phyloP scores from a whole-genome alignment of 2,797 vertebrate species.

The Chaenodraco wilsoni region DNA sequence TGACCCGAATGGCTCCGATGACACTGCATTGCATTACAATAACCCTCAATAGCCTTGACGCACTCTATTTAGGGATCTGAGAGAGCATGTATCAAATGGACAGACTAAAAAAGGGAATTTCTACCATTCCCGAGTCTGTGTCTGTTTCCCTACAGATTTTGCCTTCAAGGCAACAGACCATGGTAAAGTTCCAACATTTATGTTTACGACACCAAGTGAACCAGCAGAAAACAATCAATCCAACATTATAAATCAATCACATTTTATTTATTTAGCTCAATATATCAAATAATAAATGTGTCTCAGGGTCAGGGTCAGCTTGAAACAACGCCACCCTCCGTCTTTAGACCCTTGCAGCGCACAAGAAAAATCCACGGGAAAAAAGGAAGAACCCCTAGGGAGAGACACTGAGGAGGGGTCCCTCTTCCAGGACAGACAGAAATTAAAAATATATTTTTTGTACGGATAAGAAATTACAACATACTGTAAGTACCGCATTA shows the following conservation, averaged over 20 bases:
- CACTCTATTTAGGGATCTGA: constrained; percentile 50
- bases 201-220: not conserved
- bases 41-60: constrained; percentile 28
- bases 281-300: no score
- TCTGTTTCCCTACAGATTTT: not conserved
- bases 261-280: no score
- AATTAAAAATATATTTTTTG: no score
- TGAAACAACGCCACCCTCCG: no score
- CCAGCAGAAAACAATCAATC: not conserved
- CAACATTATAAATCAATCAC: no score
- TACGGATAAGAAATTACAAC: no score
- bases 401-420: no score
- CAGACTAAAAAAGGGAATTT: constrained; percentile 22
- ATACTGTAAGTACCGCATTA: not conserved
- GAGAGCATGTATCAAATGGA: constrained; percentile 8
- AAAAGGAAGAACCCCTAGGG: no score
- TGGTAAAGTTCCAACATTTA: not conserved
- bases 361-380: no score
- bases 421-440: no score
- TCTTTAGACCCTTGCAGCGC: no score
- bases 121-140: not conserved
- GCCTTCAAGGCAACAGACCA: not conserved
- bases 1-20: constrained; percentile 52
- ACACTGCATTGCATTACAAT: constrained; percentile 44
- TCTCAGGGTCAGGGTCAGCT: no score